Percentiles rank a stretch among this genome's conserved stretches.
Evolutionary conservation across 2,888 invertebrate species (phyloP).

Genomic region (Drosophila dives): DNA sequence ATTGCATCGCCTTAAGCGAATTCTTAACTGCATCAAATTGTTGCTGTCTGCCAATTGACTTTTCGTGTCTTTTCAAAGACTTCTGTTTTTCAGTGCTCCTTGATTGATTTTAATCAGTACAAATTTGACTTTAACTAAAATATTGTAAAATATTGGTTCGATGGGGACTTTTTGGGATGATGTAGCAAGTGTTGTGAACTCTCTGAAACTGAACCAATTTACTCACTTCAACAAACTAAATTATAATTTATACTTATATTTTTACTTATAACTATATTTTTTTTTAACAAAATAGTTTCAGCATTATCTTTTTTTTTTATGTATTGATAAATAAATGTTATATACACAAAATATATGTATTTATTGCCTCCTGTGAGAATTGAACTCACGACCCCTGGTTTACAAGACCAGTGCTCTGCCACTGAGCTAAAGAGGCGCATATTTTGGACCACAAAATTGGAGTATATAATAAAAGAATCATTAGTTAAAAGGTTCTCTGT

Average conservation of each 20-base stretch:
- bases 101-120: not conserved
- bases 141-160: not conserved
- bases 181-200: not conserved
- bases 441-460: accelerated
- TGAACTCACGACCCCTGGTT: constrained; percentile 96
- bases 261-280: not conserved
- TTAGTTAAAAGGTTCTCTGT: not conserved
- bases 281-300: not conserved
- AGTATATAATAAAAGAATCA: not conserved
- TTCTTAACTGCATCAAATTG: constrained; percentile 39
- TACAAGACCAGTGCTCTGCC: constrained; percentile 96
- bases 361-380: constrained; percentile 93
- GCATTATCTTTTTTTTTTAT: not conserved
- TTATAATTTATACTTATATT: too few species aligned
- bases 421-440: constrained; percentile 93
- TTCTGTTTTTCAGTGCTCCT: not conserved
- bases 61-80: constrained; percentile 37
- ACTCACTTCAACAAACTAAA: not conserved
- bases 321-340: not conserved
- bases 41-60: constrained; percentile 66
- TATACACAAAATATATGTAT: not conserved
- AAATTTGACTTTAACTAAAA: constrained; percentile 18
- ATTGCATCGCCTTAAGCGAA: constrained; percentile 42
- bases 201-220: not conserved
- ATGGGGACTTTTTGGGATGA: not conserved